phyloP scores from a whole-genome alignment of 2,888 invertebrate species.

The Amblyjoppa fuscipennis region DNA sequence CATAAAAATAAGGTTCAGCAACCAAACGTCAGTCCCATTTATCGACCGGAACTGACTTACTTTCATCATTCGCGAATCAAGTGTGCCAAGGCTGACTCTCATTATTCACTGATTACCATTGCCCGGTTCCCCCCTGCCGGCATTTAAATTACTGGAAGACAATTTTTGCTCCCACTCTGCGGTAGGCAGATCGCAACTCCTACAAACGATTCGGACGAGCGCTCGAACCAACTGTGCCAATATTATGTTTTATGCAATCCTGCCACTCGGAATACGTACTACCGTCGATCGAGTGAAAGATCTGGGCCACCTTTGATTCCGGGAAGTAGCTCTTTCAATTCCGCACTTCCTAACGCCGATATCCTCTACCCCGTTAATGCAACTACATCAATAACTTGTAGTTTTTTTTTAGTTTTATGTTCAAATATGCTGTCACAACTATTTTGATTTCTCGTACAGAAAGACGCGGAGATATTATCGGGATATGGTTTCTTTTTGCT shows the following conservation, averaged over 20 bases:
- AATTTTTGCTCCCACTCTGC: neutral
- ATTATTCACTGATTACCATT: neutral
- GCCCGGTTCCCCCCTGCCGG: neutral
- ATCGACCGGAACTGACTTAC: neutral
- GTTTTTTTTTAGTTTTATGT: neutral
- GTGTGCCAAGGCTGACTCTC: neutral
- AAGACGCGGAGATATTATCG: neutral
- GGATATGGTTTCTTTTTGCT: neutral
- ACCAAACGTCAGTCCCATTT: no score
- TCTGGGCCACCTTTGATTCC: slow-evolving; percentile 60
- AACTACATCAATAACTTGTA: neutral
- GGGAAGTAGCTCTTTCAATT: slow-evolving; percentile 14
- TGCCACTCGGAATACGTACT: slow-evolving; percentile 46
- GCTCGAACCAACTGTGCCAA: slow-evolving; percentile 60
- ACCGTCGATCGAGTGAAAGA: slow-evolving; percentile 47
- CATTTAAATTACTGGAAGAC: neutral
- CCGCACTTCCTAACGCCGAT: slow-evolving; percentile 21
- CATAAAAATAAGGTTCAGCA: no score
- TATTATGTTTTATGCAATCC: slow-evolving; percentile 64
- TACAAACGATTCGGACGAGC: slow-evolving; percentile 24
- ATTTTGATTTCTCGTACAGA: neutral
- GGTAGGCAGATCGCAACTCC: neutral
- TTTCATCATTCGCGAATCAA: neutral
- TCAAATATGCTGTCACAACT: neutral
- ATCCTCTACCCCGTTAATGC: neutral